Percentiles rank a stretch among this genome's conserved stretches.
These are phyloP conservation scores for Hartigia nigra DNA, from an alignment of 2,888 invertebrate genomes.

Conservation along the genomic window DNA sequence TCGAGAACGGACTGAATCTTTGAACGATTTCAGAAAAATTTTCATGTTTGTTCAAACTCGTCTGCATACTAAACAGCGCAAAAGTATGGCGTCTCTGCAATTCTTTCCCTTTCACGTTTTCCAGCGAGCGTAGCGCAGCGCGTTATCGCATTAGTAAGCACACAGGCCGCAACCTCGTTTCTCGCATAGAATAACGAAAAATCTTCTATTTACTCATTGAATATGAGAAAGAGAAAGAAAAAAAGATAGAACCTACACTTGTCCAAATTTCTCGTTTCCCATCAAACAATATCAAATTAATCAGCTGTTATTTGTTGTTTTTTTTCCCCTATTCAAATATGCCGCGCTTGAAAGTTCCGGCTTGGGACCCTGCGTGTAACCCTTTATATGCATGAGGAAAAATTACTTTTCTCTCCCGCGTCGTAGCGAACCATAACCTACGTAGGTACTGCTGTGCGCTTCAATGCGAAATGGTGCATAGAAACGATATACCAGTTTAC, in stretches of 20 bases:
- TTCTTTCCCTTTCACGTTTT: not conserved
- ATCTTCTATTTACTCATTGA: not conserved
- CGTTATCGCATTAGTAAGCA: not conserved
- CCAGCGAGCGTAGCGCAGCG: not conserved
- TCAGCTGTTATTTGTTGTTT: conserved; percentile 2
- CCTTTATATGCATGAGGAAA: not conserved
- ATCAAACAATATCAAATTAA: not conserved
- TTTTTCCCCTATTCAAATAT: not conserved
- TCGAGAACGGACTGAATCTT: conserved; percentile 40
- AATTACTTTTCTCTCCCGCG: not conserved
- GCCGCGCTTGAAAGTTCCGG: not conserved
- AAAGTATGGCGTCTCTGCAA: not conserved
- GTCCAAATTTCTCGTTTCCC: not conserved
- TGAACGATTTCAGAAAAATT: conserved; percentile 33
- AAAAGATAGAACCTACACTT: not conserved
- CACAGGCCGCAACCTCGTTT: not conserved
- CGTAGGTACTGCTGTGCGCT: not conserved
- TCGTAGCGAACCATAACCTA: not conserved
- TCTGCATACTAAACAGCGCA: conserved; percentile 45
- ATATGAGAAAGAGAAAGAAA: not conserved
- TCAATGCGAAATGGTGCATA: not conserved
- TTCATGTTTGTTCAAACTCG: conserved; percentile 43
- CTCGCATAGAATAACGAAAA: not conserved
- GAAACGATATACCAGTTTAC: not conserved
- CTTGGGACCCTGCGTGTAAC: too few relatives aligned